Percentiles rank a stretch among this genome's conserved stretches.
These are phyloP conservation scores for Diadegma fenestrale DNA, from an alignment of 2,888 invertebrate genomes.

Conservation along the genomic window DNA sequence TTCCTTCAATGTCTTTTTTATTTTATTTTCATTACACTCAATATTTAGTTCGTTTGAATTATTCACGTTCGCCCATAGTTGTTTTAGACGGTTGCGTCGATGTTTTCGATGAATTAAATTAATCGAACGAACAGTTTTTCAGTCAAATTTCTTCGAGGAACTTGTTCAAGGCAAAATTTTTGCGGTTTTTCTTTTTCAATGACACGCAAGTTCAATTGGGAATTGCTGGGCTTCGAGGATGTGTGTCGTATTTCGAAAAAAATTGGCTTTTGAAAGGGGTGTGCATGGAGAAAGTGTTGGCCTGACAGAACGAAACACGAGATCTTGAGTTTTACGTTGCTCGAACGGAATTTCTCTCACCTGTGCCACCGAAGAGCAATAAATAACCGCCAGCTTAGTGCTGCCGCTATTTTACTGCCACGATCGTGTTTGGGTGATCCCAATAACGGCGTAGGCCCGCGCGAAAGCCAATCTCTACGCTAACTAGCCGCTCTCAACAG, in stretches of 20 bases:
- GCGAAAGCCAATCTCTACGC: constrained; percentile 83
- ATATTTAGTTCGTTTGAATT: background rate
- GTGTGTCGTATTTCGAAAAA: constrained; percentile 30
- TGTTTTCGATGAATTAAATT: background rate
- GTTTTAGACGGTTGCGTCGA: background rate
- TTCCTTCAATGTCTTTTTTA: background rate
- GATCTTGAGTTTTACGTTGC: constrained; percentile 13
- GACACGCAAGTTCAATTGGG: background rate
- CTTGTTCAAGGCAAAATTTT: background rate
- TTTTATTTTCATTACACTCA: constrained; percentile 12
- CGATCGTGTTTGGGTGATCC: constrained; percentile 80
- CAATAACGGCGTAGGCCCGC: constrained; percentile 81
- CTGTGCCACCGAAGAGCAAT: constrained; percentile 82
- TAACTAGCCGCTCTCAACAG: constrained; percentile 82
- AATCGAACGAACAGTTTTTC: background rate
- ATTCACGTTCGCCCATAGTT: background rate
- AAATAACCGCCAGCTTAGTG: constrained; percentile 84
- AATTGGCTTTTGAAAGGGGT: background rate
- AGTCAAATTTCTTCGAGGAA: background rate
- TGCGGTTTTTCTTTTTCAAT: background rate
- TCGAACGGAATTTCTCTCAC: constrained; percentile 79
- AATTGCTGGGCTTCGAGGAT: background rate
- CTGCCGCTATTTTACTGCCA: constrained; percentile 82
- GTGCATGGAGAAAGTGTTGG: background rate
- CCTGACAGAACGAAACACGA: constrained; percentile 38